Percentiles rank a stretch among this genome's conserved stretches.
These are phyloP conservation scores for Crotophaga sulcirostris DNA, from an alignment of 2,113 vertebrate genomes.

Conservation along the genomic window DNA sequence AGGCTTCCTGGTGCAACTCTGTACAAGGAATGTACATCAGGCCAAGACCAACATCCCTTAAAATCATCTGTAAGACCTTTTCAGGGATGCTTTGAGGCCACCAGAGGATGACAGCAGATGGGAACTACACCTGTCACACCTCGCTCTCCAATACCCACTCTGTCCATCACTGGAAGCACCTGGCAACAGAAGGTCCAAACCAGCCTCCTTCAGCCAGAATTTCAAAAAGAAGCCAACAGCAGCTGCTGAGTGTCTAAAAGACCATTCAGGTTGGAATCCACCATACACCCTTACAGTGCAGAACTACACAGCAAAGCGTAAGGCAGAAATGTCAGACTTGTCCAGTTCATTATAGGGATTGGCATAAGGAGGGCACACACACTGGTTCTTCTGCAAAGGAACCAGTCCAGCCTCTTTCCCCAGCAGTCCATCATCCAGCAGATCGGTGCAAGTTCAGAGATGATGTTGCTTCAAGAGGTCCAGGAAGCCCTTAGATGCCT, in stretches of 20 bases:
- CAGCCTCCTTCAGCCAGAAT: background rate
- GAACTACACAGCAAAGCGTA: background rate
- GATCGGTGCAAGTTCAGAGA: fast-evolving
- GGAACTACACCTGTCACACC: background rate
- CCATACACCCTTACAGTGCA: background rate
- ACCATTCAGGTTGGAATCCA: background rate
- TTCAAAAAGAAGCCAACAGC: background rate
- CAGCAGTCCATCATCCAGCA: background rate
- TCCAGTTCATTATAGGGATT: background rate
- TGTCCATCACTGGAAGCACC: background rate
- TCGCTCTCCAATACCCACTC: background rate
- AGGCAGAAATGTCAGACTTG: background rate
- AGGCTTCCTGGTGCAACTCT: background rate
- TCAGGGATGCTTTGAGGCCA: background rate
- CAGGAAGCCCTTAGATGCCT: background rate
- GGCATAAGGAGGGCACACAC: background rate
- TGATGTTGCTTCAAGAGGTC: background rate
- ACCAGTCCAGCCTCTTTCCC: background rate
- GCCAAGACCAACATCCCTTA: background rate
- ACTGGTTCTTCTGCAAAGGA: background rate
- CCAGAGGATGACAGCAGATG: background rate
- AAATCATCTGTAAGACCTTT: background rate
- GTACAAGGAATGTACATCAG: background rate
- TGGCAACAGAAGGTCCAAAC: background rate
- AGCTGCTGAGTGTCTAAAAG: background rate